Evolutionary conservation across 2,797 vertebrate genomes (phyloP).

Genomic region (Oophaga sylvatica): DNA sequence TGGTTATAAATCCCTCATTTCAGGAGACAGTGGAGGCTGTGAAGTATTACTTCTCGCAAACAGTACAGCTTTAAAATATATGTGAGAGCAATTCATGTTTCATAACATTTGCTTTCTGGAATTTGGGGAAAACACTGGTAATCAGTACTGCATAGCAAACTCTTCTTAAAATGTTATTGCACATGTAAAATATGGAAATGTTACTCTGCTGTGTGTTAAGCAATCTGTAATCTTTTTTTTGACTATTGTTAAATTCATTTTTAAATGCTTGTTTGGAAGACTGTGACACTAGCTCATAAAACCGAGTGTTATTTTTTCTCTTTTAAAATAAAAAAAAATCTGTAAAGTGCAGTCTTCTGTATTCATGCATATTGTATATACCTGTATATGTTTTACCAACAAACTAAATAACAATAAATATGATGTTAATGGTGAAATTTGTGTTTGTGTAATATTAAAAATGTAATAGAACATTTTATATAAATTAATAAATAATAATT

Average conservation of each 20-base stretch:
- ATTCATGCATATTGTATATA: constrained; percentile 99
- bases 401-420: constrained; percentile 99
- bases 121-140: constrained; percentile 76
- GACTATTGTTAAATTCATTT: constrained; percentile 86
- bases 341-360: constrained; percentile 99
- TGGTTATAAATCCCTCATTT: constrained; percentile 21
- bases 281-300: constrained; percentile 92
- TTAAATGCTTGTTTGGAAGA: constrained; percentile 95
- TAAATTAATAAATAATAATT: too few relatives aligned
- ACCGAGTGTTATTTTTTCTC: constrained; percentile 86
- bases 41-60: constrained; percentile 67
- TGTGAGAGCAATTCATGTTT: constrained; percentile 70
- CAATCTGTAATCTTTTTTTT: constrained; percentile 92
- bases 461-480: too few relatives aligned
- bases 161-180: constrained; percentile 87
- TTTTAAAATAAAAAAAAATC: constrained; percentile 81
- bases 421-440: constrained; percentile 92
- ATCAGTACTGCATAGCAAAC: constrained; percentile 82
- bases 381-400: constrained; percentile 99
- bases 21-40: neutral
- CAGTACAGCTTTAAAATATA: constrained; percentile 75
- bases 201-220: constrained; percentile 96
- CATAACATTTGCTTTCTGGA: constrained; percentile 69
- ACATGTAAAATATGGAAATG: constrained; percentile 96
- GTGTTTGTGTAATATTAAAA: constrained; percentile 37